A percentile compares a stretch with the other conserved stretches of the same genome.
Conservation (phyloP, 2,888 invertebrate species). For the Cyaniris semiargus region DNA sequence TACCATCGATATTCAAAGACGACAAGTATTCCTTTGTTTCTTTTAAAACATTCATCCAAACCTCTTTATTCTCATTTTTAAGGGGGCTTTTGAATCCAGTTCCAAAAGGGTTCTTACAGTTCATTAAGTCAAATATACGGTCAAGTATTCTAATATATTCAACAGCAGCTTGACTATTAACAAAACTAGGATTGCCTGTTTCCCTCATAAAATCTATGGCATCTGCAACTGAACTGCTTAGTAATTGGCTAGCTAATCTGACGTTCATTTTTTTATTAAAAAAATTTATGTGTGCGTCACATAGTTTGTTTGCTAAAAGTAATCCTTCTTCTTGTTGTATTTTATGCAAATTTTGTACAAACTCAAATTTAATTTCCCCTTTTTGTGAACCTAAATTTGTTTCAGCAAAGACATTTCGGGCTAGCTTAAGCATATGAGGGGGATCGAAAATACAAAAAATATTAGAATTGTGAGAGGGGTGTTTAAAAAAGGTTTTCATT, state of each 20-base stretch:
- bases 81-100: neutral
- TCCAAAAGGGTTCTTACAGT: neutral
- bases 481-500: neutral
- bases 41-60: neutral
- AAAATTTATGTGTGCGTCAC: neutral
- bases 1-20: neutral
- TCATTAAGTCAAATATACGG: constrained; percentile 19
- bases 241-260: neutral
- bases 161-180: constrained; percentile 12
- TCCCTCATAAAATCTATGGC: constrained; percentile 23
- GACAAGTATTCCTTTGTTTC: neutral
- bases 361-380: neutral
- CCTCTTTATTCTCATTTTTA: neutral
- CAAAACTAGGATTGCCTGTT: neutral
- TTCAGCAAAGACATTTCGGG: constrained; percentile 18
- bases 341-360: neutral
- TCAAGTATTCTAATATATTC: constrained; percentile 25
- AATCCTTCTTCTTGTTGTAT: constrained; percentile 19
- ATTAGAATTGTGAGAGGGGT: neutral
- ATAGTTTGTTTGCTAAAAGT: constrained; percentile 2
- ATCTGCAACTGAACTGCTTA: constrained; percentile 15
- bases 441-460: constrained; percentile 7
- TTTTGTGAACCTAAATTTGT: neutral
- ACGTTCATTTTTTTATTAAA: constrained; percentile 7
- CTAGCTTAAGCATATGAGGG: constrained; percentile 22